These are phyloP conservation scores for Mareca strepera DNA, from an alignment of 2,797 vertebrate species.

Conservation along the genomic window DNA sequence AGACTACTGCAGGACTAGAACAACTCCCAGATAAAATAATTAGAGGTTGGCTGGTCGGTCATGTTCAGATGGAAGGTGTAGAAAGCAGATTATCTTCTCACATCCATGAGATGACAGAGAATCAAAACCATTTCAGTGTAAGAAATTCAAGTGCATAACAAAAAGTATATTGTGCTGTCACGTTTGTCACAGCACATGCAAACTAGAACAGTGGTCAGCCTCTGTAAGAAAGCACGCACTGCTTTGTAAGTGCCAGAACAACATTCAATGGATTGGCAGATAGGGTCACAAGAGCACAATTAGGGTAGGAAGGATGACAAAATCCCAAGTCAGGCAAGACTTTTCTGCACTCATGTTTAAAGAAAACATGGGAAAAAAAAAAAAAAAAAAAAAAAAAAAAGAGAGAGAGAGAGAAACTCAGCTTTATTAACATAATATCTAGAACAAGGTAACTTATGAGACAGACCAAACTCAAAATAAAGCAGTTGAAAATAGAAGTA, in stretches of 20 bases:
- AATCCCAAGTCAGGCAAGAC: background rate
- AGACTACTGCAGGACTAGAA: background rate
- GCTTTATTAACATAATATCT: background rate
- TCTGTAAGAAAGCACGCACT: background rate
- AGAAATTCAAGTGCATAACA: background rate
- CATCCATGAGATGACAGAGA: background rate
- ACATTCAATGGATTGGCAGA: background rate
- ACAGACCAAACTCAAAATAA: background rate
- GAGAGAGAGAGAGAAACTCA: no score
- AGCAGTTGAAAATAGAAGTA: background rate
- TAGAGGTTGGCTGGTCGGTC: background rate
- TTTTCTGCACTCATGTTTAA: constrained; percentile 22
- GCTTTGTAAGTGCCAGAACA: background rate
- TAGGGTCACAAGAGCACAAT: background rate
- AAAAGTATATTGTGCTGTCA: accelerated
- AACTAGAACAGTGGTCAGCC: background rate
- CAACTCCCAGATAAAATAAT: constrained; percentile 20
- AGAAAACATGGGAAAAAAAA: background rate
- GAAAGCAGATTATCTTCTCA: constrained; percentile 1
- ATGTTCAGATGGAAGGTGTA: background rate
- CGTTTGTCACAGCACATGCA: background rate
- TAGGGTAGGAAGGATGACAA: background rate
- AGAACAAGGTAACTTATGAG: background rate
- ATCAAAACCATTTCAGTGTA: background rate
- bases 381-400: no score